Conservation (phyloP, 2,113 vertebrate genomes). For the Ellobius talpinus region DNA sequence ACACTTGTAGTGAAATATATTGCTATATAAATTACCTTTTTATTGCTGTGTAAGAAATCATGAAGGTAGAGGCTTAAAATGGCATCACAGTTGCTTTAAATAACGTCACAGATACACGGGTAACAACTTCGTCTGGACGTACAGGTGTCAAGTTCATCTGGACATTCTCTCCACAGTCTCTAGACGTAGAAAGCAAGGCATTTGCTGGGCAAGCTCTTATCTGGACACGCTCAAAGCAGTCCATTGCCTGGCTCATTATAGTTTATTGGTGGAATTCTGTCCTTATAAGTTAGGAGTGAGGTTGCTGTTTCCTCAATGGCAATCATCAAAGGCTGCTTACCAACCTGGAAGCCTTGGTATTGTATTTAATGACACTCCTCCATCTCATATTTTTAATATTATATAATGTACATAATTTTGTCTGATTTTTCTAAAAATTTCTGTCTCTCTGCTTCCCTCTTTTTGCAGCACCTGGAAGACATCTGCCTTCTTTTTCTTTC, state of each 20-base stretch:
- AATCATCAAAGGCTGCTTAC: not conserved
- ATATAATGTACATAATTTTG: not conserved
- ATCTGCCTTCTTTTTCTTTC: not conserved
- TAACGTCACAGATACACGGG: not conserved
- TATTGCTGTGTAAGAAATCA: not conserved
- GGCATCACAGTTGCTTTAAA: not conserved
- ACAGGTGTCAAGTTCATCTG: not conserved
- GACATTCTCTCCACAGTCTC: not conserved
- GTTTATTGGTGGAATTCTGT: not conserved
- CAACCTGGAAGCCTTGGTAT: not conserved
- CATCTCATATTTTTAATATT: not conserved
- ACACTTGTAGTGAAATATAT: constrained; percentile 3
- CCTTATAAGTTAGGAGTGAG: not conserved
- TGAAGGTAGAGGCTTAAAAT: constrained; percentile 11
- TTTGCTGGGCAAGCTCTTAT: not conserved
- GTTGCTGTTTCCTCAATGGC: not conserved
- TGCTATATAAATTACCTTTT: not conserved
- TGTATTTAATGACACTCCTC: not conserved
- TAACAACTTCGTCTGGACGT: not conserved
- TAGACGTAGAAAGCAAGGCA: not conserved
- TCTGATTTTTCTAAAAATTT: not conserved
- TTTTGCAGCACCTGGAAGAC: not conserved
- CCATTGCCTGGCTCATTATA: not conserved
- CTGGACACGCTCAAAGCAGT: not conserved
- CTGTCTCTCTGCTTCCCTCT: not conserved